These are phyloP conservation scores for Polyodon spathula DNA, from an alignment of 2,113 vertebrate species.

Conservation along the genomic window DNA sequence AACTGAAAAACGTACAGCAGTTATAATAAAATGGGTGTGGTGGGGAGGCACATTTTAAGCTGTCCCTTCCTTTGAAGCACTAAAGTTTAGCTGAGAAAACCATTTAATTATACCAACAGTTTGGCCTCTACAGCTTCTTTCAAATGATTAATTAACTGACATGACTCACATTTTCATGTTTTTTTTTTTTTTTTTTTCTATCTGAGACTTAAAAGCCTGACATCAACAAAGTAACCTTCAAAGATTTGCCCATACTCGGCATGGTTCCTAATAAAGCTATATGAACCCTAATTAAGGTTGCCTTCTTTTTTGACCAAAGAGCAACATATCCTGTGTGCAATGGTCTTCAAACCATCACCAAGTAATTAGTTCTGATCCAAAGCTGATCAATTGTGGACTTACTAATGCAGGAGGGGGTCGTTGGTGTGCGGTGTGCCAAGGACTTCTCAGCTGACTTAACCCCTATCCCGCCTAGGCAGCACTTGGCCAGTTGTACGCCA, in stretches of 20 bases:
- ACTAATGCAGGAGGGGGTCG: too few relatives aligned
- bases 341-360: too few relatives aligned
- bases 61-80: conserved; percentile 20
- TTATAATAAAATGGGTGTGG: conserved; percentile 6
- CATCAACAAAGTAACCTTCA: conserved; percentile 2
- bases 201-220: neutral
- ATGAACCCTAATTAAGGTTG: neutral
- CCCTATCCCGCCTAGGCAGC: too few relatives aligned
- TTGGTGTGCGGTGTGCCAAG: too few relatives aligned
- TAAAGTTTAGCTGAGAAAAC: conserved; percentile 30
- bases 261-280: neutral
- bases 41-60: conserved; percentile 16
- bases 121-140: neutral
- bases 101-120: conserved; percentile 30
- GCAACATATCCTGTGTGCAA: too few relatives aligned
- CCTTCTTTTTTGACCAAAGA: too few relatives aligned
- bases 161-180: conserved; percentile 7
- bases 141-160: conserved; percentile 14
- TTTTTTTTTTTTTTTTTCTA: neutral
- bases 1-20: neutral
- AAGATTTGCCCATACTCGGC: neutral
- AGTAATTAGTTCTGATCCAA: too few relatives aligned
- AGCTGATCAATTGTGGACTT: too few relatives aligned
- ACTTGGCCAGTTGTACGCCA: too few relatives aligned
- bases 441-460: too few relatives aligned